Evolutionary conservation across 2,797 vertebrate species (phyloP).

Genomic region (Pyrrhura leucotis): DNA sequence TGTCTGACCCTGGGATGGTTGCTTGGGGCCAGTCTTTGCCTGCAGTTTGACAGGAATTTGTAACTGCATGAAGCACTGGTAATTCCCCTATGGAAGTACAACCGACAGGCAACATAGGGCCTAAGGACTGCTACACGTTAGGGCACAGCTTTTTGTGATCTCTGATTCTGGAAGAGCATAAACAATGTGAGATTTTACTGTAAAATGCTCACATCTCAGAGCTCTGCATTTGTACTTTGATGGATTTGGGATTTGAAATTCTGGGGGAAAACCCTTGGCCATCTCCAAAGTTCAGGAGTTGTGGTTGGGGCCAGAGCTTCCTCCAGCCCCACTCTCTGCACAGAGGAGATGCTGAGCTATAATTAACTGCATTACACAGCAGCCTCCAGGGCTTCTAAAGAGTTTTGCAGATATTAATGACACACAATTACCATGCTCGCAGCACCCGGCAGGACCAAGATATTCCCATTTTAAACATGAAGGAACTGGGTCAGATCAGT

Average conservation of each 20-base stretch:
- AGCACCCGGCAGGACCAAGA: neutral
- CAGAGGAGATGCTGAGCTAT: neutral
- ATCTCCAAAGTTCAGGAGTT: neutral
- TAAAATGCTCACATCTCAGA: neutral
- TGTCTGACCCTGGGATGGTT: neutral
- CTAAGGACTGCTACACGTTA: neutral
- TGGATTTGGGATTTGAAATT: neutral
- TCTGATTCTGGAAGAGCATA: neutral
- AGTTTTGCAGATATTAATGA: neutral
- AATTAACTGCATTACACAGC: neutral
- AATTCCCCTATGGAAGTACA: neutral
- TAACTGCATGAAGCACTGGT: neutral
- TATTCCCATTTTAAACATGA: neutral
- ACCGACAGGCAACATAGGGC: neutral
- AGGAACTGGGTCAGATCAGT: constrained; percentile 9
- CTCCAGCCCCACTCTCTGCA: neutral
- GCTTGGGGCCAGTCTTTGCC: neutral
- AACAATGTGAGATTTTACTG: neutral
- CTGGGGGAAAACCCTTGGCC: neutral
- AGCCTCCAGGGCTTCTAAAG: neutral
- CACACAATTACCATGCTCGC: neutral
- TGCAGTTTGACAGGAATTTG: neutral
- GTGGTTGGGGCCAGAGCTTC: neutral
- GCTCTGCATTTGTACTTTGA: neutral
- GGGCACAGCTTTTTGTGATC: neutral